Evolutionary conservation across 2,113 vertebrate genomes (phyloP), one percentile per base, ranked within the genome.

Genomic region (Axis porcinus): DNA sequence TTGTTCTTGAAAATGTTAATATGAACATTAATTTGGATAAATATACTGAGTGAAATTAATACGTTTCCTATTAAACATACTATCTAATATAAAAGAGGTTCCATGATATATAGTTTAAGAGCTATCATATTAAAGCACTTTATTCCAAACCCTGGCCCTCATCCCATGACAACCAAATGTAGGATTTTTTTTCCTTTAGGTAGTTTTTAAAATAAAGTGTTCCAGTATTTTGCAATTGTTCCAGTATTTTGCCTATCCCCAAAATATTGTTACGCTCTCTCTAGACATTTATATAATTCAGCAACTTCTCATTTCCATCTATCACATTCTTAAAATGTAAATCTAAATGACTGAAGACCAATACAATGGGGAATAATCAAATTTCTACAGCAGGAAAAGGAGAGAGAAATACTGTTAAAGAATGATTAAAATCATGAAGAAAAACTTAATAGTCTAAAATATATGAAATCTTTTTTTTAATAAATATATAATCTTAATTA

Each of bases 361-460:
- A 85, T 13, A 84, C 13, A 85, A 25, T 27, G 3, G 2, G 3
- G 10, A 14, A 30, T 19, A 64, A 78, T 74, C 27, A 83, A 82
- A 90, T 85, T 30, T 82, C 7, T 84, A 21, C 2, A 86, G 82
- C 21, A 95, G 78, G 91, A 94, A 91, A 97, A 54, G 0, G 3
- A 96, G 74, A 82, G 30, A 2, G 27, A 94, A 91, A 94, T 28
- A 58, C 33, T 57, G 91, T 52, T 15, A 55, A 95, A 83, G 19
- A 28, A 9, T 16, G 45, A 47, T 19, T 91, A 8, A 76, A 89
- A 28, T 96, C 64, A 91, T 36, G 85, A 2, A 54, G 79, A 33
- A 70, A 28, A 94, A 33, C 54, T 97, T 98, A 94, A 47, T 79
- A 96, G 50, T 45, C 5, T 74, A 54, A 81, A 94, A 97, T 54